Evolutionary conservation across 2,888 invertebrate species (phyloP).

Genomic region (Drosophila affinis): DNA sequence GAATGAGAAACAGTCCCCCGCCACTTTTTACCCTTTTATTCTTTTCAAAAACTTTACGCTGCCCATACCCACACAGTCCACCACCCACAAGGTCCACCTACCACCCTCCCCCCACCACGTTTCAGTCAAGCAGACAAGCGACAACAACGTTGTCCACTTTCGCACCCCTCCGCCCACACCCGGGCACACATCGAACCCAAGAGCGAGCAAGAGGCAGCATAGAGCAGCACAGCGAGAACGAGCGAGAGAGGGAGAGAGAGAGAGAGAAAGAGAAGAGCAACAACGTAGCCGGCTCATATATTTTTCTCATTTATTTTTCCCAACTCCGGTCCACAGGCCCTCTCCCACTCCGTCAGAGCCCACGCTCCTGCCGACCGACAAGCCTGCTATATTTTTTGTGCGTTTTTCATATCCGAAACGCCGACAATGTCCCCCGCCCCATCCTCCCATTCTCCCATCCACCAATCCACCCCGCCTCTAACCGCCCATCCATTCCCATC

Average conservation of each 20-base stretch:
- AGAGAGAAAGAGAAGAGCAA: conserved; percentile 56
- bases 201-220: conserved; percentile 20
- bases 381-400: conserved; percentile 73
- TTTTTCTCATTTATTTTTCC: conserved; percentile 80
- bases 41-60: conserved; percentile 72
- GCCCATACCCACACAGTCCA: conserved; percentile 34
- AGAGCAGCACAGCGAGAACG: background rate
- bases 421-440: conserved; percentile 66
- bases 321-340: conserved; percentile 51
- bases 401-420: conserved; percentile 82
- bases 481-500: conserved; percentile 17
- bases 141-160: conserved; percentile 78
- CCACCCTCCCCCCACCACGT: background rate
- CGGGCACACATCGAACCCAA: background rate
- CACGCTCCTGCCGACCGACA: conserved; percentile 7
- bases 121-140: conserved; percentile 64
- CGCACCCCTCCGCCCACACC: conserved; percentile 53
- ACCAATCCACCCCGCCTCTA: background rate
- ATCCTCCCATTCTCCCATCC: conserved; percentile 11
- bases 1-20: conserved; percentile 24
- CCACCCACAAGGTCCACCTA: conserved; percentile 10
- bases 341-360: conserved; percentile 5
- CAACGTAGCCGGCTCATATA: conserved; percentile 78
- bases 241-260: conserved; percentile 12
- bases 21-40: conserved; percentile 52